Evolutionary conservation across 2,888 invertebrate species (phyloP), one percentile per base, ranked within the genome.

Genomic region (Charanyca ferruginea): DNA sequence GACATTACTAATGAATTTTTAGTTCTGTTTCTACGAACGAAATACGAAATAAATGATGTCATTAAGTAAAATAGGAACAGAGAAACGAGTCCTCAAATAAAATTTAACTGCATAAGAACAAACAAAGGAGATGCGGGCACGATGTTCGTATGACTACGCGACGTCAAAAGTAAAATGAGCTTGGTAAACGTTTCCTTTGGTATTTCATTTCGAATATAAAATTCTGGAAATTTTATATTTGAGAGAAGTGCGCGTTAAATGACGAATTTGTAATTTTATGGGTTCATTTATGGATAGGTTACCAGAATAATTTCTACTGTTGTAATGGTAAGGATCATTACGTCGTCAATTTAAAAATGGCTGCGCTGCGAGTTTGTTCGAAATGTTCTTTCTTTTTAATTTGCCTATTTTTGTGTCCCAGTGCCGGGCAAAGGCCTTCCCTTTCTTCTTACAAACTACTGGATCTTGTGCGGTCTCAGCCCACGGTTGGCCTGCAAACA

Each of bases 111-210:
- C 42, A 76, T 42, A n/a, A n/a, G 42, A 47, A 59, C 22, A 57
- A 53, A 42, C 16, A 73, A 69, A 75, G 64, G 53, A n/a, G 45
- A 74, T 61, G 57, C 77, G 73, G 77, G 76, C 11, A 18, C 25
- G 13, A 35, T 70, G 25, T 76, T 58, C 48, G n/a, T 42, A 18
- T 9, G 8, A n/a, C n/a, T n/a, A 28, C 4, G 1, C 3, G 35
- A 32, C 6, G 45, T 55, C n/a, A 32, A 28, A 54, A 49, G 16
- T 32, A 11, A n/a, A 23, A 18, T 20, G 41, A 42, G 35, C n/a
- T 35, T 61, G 13, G 16, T 1, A 16, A 45, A 16, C n/a, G 45
- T 41, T 67, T 52, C 16, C 9, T 38, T 32, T 18, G 18, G 23
- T 35, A 47, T 68, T 61, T 68, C 45, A 60, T 69, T 60, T 47